Evolutionary conservation across 2,888 invertebrate species (phyloP).

Genomic region (Caenorhabditis sp.): DNA sequence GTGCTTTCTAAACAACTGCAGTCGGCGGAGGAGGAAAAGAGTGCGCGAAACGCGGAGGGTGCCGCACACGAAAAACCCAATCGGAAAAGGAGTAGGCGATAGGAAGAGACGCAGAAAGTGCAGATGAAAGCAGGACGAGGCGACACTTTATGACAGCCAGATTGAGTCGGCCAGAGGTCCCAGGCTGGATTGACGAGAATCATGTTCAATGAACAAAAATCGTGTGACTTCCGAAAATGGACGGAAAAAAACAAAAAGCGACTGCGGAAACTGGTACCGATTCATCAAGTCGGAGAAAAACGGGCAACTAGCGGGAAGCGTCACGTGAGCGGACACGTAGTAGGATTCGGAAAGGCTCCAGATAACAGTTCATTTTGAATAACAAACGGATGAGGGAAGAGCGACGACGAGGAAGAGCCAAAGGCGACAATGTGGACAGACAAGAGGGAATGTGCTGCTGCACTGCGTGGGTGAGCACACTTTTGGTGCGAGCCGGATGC

Average conservation of each 20-base stretch:
- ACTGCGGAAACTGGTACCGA: slow-evolving; percentile 24
- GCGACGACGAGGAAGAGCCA: background rate
- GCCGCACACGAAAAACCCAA: background rate
- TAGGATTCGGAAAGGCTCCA: background rate
- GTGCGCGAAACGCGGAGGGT: slow-evolving; percentile 1
- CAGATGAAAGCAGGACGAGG: slow-evolving; percentile 1
- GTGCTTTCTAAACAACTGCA: slow-evolving; percentile 25
- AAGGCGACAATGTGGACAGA: background rate
- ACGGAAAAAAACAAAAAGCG: slow-evolving; percentile 10
- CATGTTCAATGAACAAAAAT: slow-evolving; percentile 12
- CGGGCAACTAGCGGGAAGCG: background rate
- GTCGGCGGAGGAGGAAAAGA: background rate
- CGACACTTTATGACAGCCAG: slow-evolving; percentile 33
- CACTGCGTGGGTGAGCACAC: background rate
- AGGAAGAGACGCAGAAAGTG: slow-evolving; percentile 17
- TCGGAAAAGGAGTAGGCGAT: background rate
- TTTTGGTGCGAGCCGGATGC: background rate
- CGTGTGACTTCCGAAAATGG: slow-evolving; percentile 1
- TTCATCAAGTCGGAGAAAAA: background rate
- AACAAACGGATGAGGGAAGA: background rate
- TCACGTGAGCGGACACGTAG: slow-evolving; percentile 3
- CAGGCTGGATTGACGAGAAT: background rate
- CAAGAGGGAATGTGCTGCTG: background rate
- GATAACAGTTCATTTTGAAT: background rate
- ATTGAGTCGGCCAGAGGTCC: no score